Percentiles rank a stretch among this genome's conserved stretches.
Conservation (phyloP, 2,888 invertebrate genomes). For the Sturmia bella region DNA sequence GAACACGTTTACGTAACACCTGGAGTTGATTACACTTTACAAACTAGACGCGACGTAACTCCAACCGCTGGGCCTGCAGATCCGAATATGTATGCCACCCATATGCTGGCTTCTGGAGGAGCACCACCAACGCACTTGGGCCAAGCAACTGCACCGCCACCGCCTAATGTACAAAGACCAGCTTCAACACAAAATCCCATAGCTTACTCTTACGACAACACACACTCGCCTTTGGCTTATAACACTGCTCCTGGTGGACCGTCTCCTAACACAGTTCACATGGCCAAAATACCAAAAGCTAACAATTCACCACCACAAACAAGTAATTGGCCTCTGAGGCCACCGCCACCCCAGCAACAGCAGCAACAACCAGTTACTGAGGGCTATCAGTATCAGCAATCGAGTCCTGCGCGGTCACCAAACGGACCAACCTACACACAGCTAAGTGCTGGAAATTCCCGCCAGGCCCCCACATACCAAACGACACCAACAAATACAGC, state of each 20-base stretch:
- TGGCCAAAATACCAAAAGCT: conserved; percentile 87
- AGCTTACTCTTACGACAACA: conserved; percentile 87
- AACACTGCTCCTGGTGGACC: conserved; percentile 80
- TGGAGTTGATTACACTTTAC: conserved; percentile 89
- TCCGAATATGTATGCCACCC: conserved; percentile 76
- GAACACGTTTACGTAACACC: conserved; percentile 82
- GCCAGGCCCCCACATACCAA: conserved; percentile 83
- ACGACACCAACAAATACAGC: conserved; percentile 77
- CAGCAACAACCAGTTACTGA: conserved; percentile 85
- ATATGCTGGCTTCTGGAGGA: conserved; percentile 77
- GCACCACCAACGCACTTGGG: conserved; percentile 72
- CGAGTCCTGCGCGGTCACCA: conserved; percentile 92
- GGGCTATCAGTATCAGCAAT: conserved; percentile 87
- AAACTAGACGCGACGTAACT: conserved; percentile 83
- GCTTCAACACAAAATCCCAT: conserved; percentile 88
- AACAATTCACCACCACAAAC: conserved; percentile 86
- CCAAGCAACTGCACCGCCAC: conserved; percentile 73
- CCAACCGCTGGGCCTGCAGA: conserved; percentile 74
- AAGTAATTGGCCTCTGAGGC: conserved; percentile 77
- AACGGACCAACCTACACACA: conserved; percentile 92
- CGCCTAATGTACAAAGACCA: conserved; percentile 85
- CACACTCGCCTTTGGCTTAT: conserved; percentile 85
- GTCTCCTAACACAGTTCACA: conserved; percentile 84
- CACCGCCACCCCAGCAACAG: conserved; percentile 75
- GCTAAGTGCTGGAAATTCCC: conserved; percentile 86